Conservation (phyloP, 1,140 invertebrate species). For the Macrostomum lignano region DNA sequence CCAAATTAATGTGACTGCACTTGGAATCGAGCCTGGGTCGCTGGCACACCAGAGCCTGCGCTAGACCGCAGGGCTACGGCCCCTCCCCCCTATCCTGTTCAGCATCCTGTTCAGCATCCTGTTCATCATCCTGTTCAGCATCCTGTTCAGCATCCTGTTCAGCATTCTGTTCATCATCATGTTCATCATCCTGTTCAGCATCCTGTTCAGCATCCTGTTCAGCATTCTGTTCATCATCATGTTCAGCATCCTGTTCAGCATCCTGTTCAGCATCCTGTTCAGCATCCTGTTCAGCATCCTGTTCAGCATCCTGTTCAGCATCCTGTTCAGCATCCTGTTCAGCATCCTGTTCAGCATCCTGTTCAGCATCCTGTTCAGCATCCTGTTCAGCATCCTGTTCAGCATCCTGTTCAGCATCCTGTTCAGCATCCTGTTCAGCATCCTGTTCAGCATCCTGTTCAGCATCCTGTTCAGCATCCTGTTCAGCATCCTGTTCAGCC, state of each 20-base stretch:
- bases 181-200: constrained; percentile 3
- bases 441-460: no score
- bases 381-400: not conserved
- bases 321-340: not conserved
- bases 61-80: no score
- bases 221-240: constrained; percentile 1
- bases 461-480: no score
- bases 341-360: constrained; percentile 1
- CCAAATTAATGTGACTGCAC: no score
- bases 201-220: not conserved
- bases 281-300: not conserved
- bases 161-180: constrained; percentile 1
- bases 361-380: not conserved
- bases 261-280: not conserved
- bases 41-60: no score
- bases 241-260: not conserved
- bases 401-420: no score
- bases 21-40: no score
- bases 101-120: constrained; percentile 2
- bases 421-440: no score
- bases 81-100: no score
- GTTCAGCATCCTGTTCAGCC: no score
- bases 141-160: constrained; percentile 1
- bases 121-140: constrained; percentile 1
- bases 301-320: constrained; percentile 1